Evolutionary conservation across 2,888 invertebrate species (phyloP), one percentile per base, ranked within the genome.

Genomic region (Scelioninae gen. 2): DNA sequence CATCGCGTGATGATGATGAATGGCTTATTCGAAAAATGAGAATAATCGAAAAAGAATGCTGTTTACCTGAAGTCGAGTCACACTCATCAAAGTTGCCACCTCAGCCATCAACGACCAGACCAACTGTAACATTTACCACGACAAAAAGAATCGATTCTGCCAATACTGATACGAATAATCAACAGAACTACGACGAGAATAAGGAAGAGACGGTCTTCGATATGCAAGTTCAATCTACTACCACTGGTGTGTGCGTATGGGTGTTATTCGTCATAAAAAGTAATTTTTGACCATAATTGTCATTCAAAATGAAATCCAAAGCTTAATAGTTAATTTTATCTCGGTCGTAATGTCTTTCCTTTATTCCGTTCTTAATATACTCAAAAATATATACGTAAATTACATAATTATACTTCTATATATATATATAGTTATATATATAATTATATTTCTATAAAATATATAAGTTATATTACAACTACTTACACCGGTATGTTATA

Each of bases 61-160:
- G 25, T 63, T 71, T 71, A 45, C 39, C 39, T 22, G 74, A 88
- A 84, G 88, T 88, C 71, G 90, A 89, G 64, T 90, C 91, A 0
- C 85, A 89, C 22, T 37, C 53, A 18, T 92, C 92, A 0, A 92
- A 89, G 15, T 16, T 45, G 13, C 92, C 92, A 0, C 92, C 92
- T 1, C 92, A 92, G 83, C 91, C 91, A 3, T 92, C 92, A 0
- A 88, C 91, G 53, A 92, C 92, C 84, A 89, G 92, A 55, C 87
- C 92, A 41, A 93, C 92, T 9, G 93, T 93, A 68, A 92, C 91
- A 43, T 93, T 93, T 88, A 92, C 92, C 0, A 88, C 90, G 25
- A 88, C 89, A 10, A 90, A 89, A 18, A 60, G 60, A 48, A 45
- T 46, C 11, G 35, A 15, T 52, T 15, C 50, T 35, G 64, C 41